Conservation (phyloP, 37 sponge, comb jelly and placozoan species). For the Chondrilla cf. caribensis region DNA sequence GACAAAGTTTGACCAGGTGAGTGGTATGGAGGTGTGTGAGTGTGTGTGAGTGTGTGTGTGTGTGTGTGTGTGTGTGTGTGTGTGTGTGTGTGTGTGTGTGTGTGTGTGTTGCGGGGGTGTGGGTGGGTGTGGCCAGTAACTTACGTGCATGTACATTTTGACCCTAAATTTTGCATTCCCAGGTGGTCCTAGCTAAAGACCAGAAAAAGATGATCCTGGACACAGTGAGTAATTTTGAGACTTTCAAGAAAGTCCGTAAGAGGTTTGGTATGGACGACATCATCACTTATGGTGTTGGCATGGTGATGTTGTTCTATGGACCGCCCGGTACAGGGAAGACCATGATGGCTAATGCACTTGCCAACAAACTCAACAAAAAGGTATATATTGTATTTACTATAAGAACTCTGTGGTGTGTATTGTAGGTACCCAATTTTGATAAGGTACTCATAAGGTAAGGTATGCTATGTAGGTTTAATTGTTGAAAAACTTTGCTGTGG, state of each 20-base stretch:
- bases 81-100: neutral
- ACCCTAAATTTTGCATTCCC: neutral
- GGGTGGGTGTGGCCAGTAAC: too few species aligned
- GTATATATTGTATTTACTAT: too few species aligned
- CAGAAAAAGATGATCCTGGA: constrained; percentile 73
- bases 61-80: neutral
- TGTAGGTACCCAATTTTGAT: too few species aligned
- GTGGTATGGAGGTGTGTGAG: neutral
- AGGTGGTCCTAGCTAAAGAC: constrained; percentile 77
- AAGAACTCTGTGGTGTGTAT: too few species aligned
- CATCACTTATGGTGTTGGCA: constrained; percentile 84
- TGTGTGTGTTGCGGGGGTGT: neutral
- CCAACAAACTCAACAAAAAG: constrained; percentile 76
- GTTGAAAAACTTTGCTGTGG: too few species aligned
- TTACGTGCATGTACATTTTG: neutral
- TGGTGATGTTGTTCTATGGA: constrained; percentile 85
- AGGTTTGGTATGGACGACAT: constrained; percentile 74
- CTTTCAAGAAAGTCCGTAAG: constrained; percentile 66
- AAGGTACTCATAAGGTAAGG: too few species aligned
- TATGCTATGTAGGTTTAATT: too few species aligned
- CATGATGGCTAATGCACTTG: constrained; percentile 88
- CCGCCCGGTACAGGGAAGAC: constrained; percentile 87
- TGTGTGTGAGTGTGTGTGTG: neutral
- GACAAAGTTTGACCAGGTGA: constrained; percentile 73
- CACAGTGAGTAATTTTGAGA: constrained; percentile 87